Base-by-base conservation (phyloP, 2,888 invertebrate species). In the Agrilus cyanescens region DNA sequence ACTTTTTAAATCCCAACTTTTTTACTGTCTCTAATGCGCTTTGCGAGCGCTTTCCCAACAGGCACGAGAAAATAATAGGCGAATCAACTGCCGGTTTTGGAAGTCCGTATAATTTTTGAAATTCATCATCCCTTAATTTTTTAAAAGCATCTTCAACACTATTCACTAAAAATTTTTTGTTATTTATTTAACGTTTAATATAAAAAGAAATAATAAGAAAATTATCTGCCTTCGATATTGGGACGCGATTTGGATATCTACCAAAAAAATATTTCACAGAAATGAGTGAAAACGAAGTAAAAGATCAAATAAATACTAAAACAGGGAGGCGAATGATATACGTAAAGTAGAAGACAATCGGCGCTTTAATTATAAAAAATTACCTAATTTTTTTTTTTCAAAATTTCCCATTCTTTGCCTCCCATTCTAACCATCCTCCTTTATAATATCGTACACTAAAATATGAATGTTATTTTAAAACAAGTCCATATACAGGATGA, bases 41-140 rank as follows among this genome's bases (percentile, higher is more conserved):
- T 7, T 68, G 70, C 49, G 81, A 78, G 55, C 84, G 71, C 54
- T 66, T 76, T 8, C 85, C 85, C 45, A 77, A 72, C 62, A 73
- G 76, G 57, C 85, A 85, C 39, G 78, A 78, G 50, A 85, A 75
- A 51, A 85, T 78, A 2, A 85, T 66, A 52, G 75, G 73, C 3
- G 73, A 70, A 33, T 75, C 62, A 41, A 66, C 59, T 1, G 59
- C 48, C 0, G 85, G 85, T 54, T 82, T 82, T 1, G 67, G 56
- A 41, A 69, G 71, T 0, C 72, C 68, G 57, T 72, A 84, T 45
- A 64, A 70, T 31, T 69, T 53, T 51, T 71, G 54, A 57, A 85
- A 85, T 29, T 72, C 70, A 30, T 71, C 65, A 0, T 70, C 65
- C 10, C 72, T 53, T 52, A 72, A 59, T 43, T 61, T 59, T 43